Conservation (phyloP, 2,888 invertebrate species). For the Synanthedon myopaeformis region DNA sequence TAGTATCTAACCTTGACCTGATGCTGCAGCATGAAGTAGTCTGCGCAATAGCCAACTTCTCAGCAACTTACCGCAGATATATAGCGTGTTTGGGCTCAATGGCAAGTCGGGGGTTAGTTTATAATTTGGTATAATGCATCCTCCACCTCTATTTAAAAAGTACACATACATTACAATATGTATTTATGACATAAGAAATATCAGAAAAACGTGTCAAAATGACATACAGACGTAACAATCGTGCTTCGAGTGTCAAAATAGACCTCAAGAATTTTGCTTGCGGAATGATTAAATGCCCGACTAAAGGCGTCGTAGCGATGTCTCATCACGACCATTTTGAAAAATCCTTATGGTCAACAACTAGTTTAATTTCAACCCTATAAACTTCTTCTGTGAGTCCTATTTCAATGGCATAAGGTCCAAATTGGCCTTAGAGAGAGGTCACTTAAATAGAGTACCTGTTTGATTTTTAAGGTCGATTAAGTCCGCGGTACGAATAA, state of each 20-base stretch:
- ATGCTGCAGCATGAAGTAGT: too few species aligned
- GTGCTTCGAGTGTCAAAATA: constrained; percentile 10
- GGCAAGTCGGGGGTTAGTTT: too few species aligned
- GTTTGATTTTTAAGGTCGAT: constrained; percentile 34
- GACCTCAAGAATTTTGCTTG: constrained; percentile 3
- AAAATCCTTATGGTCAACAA: constrained; percentile 5
- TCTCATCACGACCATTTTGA: constrained; percentile 4
- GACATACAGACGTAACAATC: constrained; percentile 10
- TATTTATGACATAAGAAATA: not conserved
- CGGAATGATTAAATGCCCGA: constrained; percentile 8
- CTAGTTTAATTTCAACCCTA: not conserved
- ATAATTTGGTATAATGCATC: too few species aligned
- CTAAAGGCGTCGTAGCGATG: constrained; percentile 6
- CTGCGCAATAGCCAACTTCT: too few species aligned
- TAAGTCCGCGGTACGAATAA: constrained; percentile 38
- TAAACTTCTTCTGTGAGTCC: not conserved
- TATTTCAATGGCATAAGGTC: not conserved
- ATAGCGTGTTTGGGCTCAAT: too few species aligned
- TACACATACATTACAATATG: too few species aligned
- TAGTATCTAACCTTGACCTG: too few species aligned
- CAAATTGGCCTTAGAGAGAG: too few species aligned
- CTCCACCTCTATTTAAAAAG: too few species aligned
- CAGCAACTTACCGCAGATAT: too few species aligned
- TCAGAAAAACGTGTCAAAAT: not conserved
- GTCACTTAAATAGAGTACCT: not conserved